Conservation (phyloP, 2,113 vertebrate genomes). For the Lamprotornis superbus region DNA sequence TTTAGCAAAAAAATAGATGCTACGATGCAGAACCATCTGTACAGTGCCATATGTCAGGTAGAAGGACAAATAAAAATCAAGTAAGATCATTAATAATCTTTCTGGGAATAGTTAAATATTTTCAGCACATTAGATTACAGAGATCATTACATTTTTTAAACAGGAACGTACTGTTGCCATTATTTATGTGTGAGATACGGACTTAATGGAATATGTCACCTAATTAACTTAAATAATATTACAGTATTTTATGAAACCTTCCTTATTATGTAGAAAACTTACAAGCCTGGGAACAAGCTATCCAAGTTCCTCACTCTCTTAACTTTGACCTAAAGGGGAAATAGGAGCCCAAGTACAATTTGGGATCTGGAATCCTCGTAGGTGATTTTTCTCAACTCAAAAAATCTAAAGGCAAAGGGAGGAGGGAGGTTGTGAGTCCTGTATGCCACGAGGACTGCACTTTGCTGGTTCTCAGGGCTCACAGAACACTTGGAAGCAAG, state of each 20-base stretch:
- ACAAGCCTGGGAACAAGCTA: neutral
- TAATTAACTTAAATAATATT: neutral
- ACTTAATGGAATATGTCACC: neutral
- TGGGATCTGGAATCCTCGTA: neutral
- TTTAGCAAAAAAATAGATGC: neutral
- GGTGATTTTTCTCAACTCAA: neutral
- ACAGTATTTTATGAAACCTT: neutral
- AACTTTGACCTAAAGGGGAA: neutral
- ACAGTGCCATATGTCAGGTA: conserved; percentile 16
- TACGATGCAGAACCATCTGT: neutral
- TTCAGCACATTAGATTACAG: neutral
- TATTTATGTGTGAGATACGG: neutral
- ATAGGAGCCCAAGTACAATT: neutral
- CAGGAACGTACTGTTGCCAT: neutral
- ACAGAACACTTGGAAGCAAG: neutral
- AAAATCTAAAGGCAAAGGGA: neutral
- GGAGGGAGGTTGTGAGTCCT: neutral
- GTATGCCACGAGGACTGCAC: neutral
- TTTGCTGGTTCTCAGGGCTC: neutral
- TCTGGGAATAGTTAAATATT: neutral
- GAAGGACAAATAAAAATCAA: conserved; percentile 3
- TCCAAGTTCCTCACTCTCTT: neutral
- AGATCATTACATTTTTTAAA: neutral
- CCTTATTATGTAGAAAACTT: neutral
- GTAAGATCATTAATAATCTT: conserved; percentile 6